phyloP scores from a whole-genome alignment of 2,797 vertebrate species.

The Cirrhinus molitorella region DNA sequence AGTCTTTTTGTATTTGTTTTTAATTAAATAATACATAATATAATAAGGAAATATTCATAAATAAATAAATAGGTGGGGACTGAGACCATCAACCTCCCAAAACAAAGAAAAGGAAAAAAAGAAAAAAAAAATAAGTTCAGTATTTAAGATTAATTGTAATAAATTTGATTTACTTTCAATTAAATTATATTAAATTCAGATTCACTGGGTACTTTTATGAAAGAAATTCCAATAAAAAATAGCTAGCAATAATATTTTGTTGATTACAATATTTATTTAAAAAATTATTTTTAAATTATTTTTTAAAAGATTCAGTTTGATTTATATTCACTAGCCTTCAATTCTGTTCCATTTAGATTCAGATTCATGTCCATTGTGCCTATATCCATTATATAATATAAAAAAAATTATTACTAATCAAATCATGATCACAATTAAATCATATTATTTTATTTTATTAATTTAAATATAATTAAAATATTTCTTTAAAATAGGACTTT shows the following conservation, averaged over 20 bases:
- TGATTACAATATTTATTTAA: too few species aligned
- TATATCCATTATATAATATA: too few species aligned
- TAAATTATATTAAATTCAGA: background rate
- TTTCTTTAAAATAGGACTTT: too few species aligned
- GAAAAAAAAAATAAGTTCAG: background rate
- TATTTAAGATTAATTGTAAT: background rate
- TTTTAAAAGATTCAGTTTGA: background rate
- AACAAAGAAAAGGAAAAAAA: background rate
- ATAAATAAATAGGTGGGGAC: too few species aligned
- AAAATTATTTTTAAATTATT: too few species aligned
- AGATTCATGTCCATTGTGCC: background rate
- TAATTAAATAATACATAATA: background rate
- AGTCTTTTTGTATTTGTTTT: background rate
- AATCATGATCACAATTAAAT: background rate
- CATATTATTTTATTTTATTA: background rate
- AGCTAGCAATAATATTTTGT: too few species aligned
- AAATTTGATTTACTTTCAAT: background rate
- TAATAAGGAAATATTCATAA: background rate
- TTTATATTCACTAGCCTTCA: background rate
- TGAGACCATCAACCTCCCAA: background rate
- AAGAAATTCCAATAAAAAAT: background rate
- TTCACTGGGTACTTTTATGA: background rate
- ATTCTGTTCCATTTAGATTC: background rate
- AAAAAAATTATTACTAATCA: too few species aligned
- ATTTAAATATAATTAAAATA: background rate